Base-by-base conservation (phyloP, 2,797 vertebrate species). In the Microctenopoma lineatum region DNA sequence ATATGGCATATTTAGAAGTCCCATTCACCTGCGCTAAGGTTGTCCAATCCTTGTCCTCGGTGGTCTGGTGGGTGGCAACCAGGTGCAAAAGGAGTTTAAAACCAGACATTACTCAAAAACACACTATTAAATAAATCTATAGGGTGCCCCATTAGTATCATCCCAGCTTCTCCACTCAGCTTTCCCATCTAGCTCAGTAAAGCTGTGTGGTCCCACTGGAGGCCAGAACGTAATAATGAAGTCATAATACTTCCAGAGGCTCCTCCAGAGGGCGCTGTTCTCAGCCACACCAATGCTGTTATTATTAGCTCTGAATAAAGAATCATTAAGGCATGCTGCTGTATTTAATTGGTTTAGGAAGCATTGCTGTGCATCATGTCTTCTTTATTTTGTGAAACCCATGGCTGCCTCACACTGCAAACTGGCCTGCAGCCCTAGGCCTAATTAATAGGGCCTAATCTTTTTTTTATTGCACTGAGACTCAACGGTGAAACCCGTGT, bases 341-440 rank as follows among this genome's bases (percentile, higher is more conserved):
- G 73, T 82, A 66, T 90, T 90, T 89, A 91, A 92, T 92, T 87
- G 81, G 79, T 71, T 64, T 66, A 72, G 79, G 82, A 84, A 66
- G 73, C 75, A 74, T 63, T 54, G 76, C 83, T 85, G 78, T 88
- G 84, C 83, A 84, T 89, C 81, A 74, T 66, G 85, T 89, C 88
- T 87, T 68, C 67, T 79, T 86, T 86, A 71, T 90, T 92, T 92
- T 88, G 89, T 92, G 88, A 89, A 56, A 41, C 11, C 53, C 50
- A 38, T 58, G 15, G 32, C 82, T 50, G 60, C 66, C 66, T 74
- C 66, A 76, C 61, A 66, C 64, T 79, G 46, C 65, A 83, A 80
- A 85, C 83, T 85, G 78, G 79, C 75, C 76, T 73, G 63, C 75
- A 85, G 77, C 85, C 65, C 50, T 54, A 67, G 73, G 74, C 84